Evolutionary conservation across 2,797 vertebrate species (phyloP), one percentile per base, ranked within the genome.

Genomic region (Dipus sagitta): DNA sequence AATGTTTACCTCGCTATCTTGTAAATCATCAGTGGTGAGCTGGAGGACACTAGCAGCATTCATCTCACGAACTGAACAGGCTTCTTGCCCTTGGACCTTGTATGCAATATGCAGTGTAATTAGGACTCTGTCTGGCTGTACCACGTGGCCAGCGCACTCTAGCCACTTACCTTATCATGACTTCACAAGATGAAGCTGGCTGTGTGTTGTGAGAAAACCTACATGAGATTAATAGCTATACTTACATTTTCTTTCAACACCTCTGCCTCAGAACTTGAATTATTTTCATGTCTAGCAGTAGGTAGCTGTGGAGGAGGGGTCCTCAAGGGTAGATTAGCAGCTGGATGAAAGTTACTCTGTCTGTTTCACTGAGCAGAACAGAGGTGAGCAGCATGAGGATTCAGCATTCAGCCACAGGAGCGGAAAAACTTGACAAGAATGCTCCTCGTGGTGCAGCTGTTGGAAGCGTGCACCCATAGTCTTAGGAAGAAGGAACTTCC

Each of bases 1-100:
- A 96, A 96, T 95, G 92, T 94, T 75, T 89, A 86, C 89, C 81
- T 83, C 42, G 74, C 84, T 95, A 85, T 94, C 93, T 38, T 71
- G 14, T 67, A 92, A 90, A 80, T 60, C 81, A 82, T 75, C 34
- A 64, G 54, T 62, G 75, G 72, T 76, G 14, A 82, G 28, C 32
- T 81, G 52, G 72, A 71, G 18, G 70, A 79, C 32, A 42, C 13
- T 20, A 1, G 60, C 23, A 62, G 8, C 72, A 7, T 90, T 76
- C 30, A 21, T 83, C 83, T 70, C 62, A 26, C 64, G 75, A 86
- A 68, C 86, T 89, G 64, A 79, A 32, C 38, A 79, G 87, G 75
- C 54, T 82, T 92, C 81, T 94, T 14, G 83, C 87, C 95, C 96
- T 95, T 91, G 92, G 92, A 96, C 94, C 17, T 81, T 18, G n/a